phyloP scores from a whole-genome alignment of 1,140 invertebrate species.

The Zaprionus taronus region DNA sequence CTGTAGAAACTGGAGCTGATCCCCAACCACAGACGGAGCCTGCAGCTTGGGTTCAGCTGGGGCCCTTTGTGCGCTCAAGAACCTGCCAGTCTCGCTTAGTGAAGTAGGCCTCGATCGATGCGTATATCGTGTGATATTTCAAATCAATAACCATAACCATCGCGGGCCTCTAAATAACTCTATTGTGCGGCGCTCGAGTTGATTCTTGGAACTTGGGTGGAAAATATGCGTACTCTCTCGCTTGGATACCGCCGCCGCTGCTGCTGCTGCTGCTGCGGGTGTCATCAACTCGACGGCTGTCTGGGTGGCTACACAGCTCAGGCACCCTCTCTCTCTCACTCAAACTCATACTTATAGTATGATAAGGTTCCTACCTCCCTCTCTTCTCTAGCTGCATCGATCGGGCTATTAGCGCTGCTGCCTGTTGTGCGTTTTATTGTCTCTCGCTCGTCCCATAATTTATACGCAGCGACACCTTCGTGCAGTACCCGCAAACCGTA shows the following conservation, averaged over 20 bases:
- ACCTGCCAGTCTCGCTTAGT: conserved; percentile 47
- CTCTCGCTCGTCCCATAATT: conserved; percentile 64
- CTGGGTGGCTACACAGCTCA: conserved; percentile 51
- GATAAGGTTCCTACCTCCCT: not conserved
- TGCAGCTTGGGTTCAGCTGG: conserved; percentile 25
- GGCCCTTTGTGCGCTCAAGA: conserved; percentile 54
- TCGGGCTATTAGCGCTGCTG: conserved; percentile 75
- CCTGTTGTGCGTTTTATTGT: conserved; percentile 83
- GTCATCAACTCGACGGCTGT: conserved; percentile 41
- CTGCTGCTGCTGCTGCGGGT: conserved; percentile 9
- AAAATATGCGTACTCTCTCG: conserved; percentile 25
- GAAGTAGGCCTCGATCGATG: conserved; percentile 53
- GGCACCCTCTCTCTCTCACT: not conserved
- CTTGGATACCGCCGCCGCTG: not conserved
- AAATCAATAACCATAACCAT: conserved; percentile 75
- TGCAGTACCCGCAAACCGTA: not conserved
- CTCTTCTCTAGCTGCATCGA: conserved; percentile 53
- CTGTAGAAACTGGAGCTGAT: conserved; percentile 25
- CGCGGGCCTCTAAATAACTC: conserved; percentile 73
- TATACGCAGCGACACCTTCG: conserved; percentile 77
- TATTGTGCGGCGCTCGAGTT: conserved; percentile 74
- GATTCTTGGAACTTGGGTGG: conserved; percentile 69
- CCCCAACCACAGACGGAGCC: not conserved
- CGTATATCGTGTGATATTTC: conserved; percentile 72
- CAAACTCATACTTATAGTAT: not conserved